Evolutionary conservation across 30 jellyfish, hydroid and myxozoan genomes (phyloP), one percentile per base, ranked within the genome.

Genomic region (Pelagia noctiluca): DNA sequence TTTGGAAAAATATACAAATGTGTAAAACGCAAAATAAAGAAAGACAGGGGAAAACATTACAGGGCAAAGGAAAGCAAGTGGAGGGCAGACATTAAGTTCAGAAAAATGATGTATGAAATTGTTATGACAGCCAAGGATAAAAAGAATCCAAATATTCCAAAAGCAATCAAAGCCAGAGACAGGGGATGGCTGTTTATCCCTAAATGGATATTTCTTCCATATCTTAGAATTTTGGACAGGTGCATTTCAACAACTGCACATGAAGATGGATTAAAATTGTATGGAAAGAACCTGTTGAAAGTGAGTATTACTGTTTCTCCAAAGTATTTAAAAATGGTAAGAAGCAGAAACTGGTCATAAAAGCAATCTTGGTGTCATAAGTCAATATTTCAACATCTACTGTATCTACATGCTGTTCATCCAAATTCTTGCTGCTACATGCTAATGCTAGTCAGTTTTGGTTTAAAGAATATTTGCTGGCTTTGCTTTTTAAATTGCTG

Each of bases 101-200:
- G 72, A 57, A 57, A 57, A 57, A 19, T 57, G 29, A 21, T 57
- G 34, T 57, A 57, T 26, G 72, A 57, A 26, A 57, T 57, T 21
- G 72, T 57, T 21, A 57, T 57, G 72, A 57, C 33, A 19, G 11
- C 72, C 29, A 26, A 10, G 34, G 72, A 57, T 5, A 57, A 57
- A 57, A 19, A 21, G 33, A 57, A 57, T 26, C 72, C 72, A 21
- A 57, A n/a, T n/a, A n/a, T n/a, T n/a, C n/a, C n/a, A n/a, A n/a
- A n/a, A n/a, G n/a, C n/a, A n/a, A n/a, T n/a, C n/a, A n/a, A 57
- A 21, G 72, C 29, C 29, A 21, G 72, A 57, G 72, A 57, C 34
- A 57, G 72, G 34, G 72, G 72, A 57, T 57, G 72, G 72, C 29
- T 57, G 72, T 57, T 57, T 57, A 57, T 57, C 29, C 72, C 72